These are phyloP conservation scores for Xenotilapia longispinis DNA, from an alignment of 2,113 vertebrate genomes.

Conservation along the genomic window DNA sequence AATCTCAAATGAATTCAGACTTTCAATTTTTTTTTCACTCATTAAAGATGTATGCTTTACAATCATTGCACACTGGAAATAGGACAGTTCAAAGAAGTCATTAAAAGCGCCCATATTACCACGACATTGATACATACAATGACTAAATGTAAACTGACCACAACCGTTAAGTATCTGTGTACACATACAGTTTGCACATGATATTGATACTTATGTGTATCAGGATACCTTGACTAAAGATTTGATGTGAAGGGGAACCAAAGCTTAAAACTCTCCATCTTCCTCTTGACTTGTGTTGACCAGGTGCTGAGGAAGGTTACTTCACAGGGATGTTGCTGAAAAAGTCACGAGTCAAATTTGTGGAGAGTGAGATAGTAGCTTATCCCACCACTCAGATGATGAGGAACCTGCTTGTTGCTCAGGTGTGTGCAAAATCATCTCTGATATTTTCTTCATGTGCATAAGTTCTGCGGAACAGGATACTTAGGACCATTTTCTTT, in stretches of 20 bases:
- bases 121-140: background rate
- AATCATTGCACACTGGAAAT: background rate
- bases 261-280: background rate
- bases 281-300: background rate
- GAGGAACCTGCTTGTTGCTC: constrained; percentile 87
- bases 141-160: background rate
- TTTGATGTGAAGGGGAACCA: background rate
- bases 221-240: background rate
- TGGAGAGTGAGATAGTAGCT: constrained; percentile 76
- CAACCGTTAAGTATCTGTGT: background rate
- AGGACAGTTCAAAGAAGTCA: background rate
- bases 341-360: constrained; percentile 81
- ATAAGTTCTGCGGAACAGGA: accelerated
- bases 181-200: background rate
- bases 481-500: background rate
- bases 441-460: background rate
- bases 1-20: background rate
- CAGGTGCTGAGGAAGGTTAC: constrained; percentile 49
- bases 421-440: constrained; percentile 67
- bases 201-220: background rate
- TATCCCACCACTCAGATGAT: constrained; percentile 88
- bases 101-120: background rate
- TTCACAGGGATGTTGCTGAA: constrained; percentile 62
- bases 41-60: background rate
- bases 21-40: background rate